Base-by-base conservation (phyloP, 2,888 invertebrate genomes). In the Nasonovia ribisnigri region DNA sequence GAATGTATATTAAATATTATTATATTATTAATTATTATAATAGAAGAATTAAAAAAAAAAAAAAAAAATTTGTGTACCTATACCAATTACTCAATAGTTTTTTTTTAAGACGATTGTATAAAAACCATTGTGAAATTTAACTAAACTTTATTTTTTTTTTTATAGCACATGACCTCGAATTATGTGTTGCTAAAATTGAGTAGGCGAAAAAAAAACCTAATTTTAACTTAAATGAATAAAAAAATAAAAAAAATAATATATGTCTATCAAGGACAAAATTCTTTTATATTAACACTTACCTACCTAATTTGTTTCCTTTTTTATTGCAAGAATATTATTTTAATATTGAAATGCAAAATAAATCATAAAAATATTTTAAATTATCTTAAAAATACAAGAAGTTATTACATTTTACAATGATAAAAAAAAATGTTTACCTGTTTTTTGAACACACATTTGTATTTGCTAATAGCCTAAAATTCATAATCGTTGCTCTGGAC, bases 401-500 rank as follows among this genome's bases (percentile, higher is more conserved):
- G 20, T 87, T 87, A n/a, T n/a, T 2, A 51, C 3, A 60, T 89
- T 86, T 6, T 60, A n/a, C 13, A 84, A 84, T 24, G 51, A 46
- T 93, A 94, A 84, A 95, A 94, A 94, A 88, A 95, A 54, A 84
- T 36, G 29, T 51, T 57, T 57, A 93, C 93, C 90, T 90, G 90
- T 48, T 84, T 89, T 93, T 93, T 42, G 54, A 88, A 92, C 36
- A 89, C 24, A 57, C 24, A 2, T 93, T 84, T 13, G 86, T 60
- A 43, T 86, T 29, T 57, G 46, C 29, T 24, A 93, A 48, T 67
- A 36, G 84, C 42, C 60, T 90, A 4, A 86, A 84, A 48, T 86
- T 86, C 6, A 93, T 60, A 6, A 89, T 51, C 84, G 86, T 86
- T 11, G n/a, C 57, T 86, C 84, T 93, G 29, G 93, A 90, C 93